A percentile compares a stretch with the other conserved stretches of the same genome.
These are phyloP conservation scores for Eubasilissa regina DNA, from an alignment of 1,140 invertebrate species.

Conservation along the genomic window DNA sequence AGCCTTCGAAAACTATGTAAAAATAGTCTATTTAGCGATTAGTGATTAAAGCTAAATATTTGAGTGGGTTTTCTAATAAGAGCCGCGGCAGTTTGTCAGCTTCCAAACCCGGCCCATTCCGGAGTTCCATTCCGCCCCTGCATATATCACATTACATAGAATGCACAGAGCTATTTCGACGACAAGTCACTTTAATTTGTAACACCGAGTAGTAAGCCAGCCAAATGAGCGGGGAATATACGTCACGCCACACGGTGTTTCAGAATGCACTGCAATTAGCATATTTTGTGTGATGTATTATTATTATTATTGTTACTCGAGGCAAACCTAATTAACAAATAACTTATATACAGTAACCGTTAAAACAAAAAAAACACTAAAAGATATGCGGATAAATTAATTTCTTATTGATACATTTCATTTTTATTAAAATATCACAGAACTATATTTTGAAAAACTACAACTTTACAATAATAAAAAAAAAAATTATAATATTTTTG, in stretches of 20 bases:
- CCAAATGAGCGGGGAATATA: slow-evolving; percentile 39
- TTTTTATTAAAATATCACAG: too few species aligned
- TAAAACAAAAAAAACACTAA: too few species aligned
- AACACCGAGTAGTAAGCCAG: slow-evolving; percentile 33
- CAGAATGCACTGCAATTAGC: slow-evolving; percentile 10
- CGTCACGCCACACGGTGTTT: slow-evolving; percentile 21
- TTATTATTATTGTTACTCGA: background rate
- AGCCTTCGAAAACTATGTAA: too few species aligned
- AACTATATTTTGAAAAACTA: too few species aligned
- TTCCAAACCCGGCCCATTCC: background rate
- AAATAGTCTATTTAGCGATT: background rate
- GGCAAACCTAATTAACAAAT: too few species aligned
- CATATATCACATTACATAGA: slow-evolving; percentile 44
- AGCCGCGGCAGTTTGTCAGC: slow-evolving; percentile 10
- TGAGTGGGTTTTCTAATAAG: background rate
- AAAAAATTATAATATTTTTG: too few species aligned
- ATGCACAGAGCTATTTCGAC: slow-evolving; percentile 24
- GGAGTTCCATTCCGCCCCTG: slow-evolving; percentile 2
- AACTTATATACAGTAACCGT: too few species aligned
- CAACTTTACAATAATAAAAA: too few species aligned
- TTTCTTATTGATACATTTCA: too few species aligned
- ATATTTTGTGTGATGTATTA: slow-evolving; percentile 27
- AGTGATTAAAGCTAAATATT: background rate
- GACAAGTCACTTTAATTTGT: slow-evolving; percentile 49
- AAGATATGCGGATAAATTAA: too few species aligned